Conservation (phyloP, 2,113 vertebrate species). For the Albula goreensis region DNA sequence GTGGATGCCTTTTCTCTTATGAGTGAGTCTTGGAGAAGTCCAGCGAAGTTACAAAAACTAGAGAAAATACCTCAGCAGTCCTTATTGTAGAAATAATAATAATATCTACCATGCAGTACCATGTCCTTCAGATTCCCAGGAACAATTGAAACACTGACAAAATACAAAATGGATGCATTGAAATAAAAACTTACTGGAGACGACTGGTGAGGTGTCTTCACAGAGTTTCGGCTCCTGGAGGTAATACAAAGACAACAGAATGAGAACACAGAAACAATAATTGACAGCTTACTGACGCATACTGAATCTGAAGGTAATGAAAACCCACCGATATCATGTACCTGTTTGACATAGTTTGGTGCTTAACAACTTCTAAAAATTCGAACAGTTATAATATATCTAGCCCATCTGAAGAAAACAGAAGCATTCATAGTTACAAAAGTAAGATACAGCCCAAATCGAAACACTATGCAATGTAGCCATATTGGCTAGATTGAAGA, state of each 20-base stretch:
- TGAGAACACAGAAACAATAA: background rate
- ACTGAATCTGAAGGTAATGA: background rate
- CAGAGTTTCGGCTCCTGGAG: constrained; percentile 74
- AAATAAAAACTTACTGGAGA: constrained; percentile 71
- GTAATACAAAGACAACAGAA: constrained; percentile 9
- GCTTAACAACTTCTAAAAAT: background rate
- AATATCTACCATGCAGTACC: too few relatives aligned
- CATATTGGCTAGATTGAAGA: background rate
- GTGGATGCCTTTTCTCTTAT: too few relatives aligned
- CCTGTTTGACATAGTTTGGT: background rate
- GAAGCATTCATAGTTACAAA: background rate
- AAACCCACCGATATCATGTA: background rate
- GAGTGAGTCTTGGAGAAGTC: too few relatives aligned
- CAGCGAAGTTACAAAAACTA: background rate
- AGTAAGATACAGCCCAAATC: background rate
- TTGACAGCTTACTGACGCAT: background rate
- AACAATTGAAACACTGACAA: background rate
- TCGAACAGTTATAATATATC: background rate
- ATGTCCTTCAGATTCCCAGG: background rate
- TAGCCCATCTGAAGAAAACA: background rate
- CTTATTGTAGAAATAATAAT: background rate
- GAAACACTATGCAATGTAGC: background rate
- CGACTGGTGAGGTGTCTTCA: constrained; percentile 77
- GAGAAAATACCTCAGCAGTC: background rate
- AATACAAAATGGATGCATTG: too few relatives aligned